phyloP scores from a whole-genome alignment of 2,113 vertebrate species.

The Erythrocebus patas region DNA sequence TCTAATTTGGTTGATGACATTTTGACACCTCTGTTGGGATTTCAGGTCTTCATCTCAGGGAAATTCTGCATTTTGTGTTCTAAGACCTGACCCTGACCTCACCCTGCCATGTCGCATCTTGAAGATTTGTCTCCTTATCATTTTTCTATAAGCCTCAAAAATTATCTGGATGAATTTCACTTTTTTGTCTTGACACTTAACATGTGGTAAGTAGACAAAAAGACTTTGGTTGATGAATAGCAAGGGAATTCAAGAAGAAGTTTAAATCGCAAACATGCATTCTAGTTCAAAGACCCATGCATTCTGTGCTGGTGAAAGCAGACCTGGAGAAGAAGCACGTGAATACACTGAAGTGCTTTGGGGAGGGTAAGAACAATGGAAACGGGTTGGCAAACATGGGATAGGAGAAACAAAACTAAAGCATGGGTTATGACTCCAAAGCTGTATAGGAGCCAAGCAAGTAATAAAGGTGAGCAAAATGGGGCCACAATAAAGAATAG shows the following conservation, averaged over 20 bases:
- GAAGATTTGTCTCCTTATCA: slow-evolving; percentile 17
- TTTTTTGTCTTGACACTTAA: slow-evolving; percentile 15
- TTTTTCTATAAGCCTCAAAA: slow-evolving; percentile 30
- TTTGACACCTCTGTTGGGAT: slow-evolving; percentile 29
- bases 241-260: neutral
- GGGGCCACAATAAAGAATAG: neutral
- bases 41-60: neutral
- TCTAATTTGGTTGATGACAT: slow-evolving; percentile 58
- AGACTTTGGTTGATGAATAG: neutral
- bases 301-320: neutral
- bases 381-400: neutral
- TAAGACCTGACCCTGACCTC: slow-evolving; percentile 5
- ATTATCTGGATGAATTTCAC: neutral
- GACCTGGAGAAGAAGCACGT: neutral
- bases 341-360: neutral
- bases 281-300: neutral
- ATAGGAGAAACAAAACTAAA: slow-evolving; percentile 15
- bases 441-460: neutral
- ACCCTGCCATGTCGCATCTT: neutral
- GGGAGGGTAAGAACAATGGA: neutral
- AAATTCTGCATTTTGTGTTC: neutral
- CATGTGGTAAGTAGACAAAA: slow-evolving; percentile 6
- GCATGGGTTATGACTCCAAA: neutral
- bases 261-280: neutral
- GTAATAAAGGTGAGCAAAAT: neutral